A percentile compares a stretch with the other conserved stretches of the same genome.
phyloP scores from a whole-genome alignment of 92 coral and sea anemone species.

The Paragorgia papillata region DNA sequence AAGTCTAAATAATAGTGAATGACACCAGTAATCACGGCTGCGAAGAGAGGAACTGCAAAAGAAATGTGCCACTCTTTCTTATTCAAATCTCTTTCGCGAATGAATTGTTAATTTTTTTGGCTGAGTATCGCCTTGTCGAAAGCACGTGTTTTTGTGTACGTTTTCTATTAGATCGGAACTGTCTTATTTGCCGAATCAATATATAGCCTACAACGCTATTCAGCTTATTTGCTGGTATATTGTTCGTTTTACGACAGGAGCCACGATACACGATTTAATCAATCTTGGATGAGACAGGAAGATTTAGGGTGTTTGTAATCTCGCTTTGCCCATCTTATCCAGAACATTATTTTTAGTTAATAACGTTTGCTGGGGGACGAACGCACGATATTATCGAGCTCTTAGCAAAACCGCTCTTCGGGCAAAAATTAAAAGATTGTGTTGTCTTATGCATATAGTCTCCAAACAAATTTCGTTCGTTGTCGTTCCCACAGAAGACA shows the following conservation, averaged over 20 bases:
- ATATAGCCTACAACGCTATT: constrained; percentile 26
- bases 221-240: constrained; percentile 4
- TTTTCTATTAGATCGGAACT: constrained; percentile 29
- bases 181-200: constrained; percentile 28
- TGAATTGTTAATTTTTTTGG: constrained; percentile 20
- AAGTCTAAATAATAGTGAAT: background rate
- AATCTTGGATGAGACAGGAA: background rate
- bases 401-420: background rate
- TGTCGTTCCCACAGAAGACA: constrained; percentile 10
- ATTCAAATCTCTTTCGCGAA: constrained; percentile 8
- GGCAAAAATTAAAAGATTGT: background rate
- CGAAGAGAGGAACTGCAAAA: background rate
- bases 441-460: background rate
- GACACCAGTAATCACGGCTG: background rate
- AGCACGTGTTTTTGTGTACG: constrained; percentile 41
- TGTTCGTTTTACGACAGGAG: background rate
- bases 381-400: background rate
- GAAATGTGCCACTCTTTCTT: constrained; percentile 11
- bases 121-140: constrained; percentile 7
- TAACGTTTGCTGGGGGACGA: constrained; percentile 1
- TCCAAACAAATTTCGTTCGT: background rate
- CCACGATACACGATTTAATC: background rate
- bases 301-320: constrained; percentile 7
- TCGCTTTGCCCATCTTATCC: constrained; percentile 25
- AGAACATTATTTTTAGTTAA: constrained; percentile 2